Evolutionary conservation across 2,888 invertebrate genomes (phyloP).

Genomic region (Tigriopus californicus): DNA sequence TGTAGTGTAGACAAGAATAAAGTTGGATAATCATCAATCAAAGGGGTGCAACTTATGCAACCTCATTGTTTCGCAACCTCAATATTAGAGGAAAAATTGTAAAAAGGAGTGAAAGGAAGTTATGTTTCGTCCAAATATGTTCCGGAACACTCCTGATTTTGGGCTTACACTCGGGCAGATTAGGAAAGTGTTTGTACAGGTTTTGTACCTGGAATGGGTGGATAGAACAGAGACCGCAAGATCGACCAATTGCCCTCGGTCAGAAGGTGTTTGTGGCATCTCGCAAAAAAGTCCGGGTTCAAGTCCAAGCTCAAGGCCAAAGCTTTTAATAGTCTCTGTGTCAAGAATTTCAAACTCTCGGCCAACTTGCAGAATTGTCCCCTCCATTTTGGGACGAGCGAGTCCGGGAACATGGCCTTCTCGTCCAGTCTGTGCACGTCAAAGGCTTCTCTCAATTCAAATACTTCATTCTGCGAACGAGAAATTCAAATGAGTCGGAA

Average conservation of each 20-base stretch:
- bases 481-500: no score
- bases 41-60: no score
- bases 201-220: conserved; percentile 32
- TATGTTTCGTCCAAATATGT: no score
- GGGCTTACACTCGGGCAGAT: no score
- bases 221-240: conserved; percentile 50
- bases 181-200: no score
- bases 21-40: no score
- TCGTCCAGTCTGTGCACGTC: conserved; percentile 36
- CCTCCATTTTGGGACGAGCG: conserved; percentile 45
- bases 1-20: no score
- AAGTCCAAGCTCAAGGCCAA: conserved; percentile 17
- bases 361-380: conserved; percentile 44
- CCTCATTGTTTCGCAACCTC: no score
- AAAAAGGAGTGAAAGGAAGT: no score
- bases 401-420: conserved; percentile 40
- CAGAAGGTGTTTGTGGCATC: conserved; percentile 34
- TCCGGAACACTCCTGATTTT: no score
- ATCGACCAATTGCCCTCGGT: conserved; percentile 30
- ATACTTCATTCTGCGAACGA: not conserved
- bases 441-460: conserved; percentile 49
- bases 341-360: conserved; percentile 41
- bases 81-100: no score
- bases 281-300: conserved; percentile 37
- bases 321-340: conserved; percentile 33